Base-by-base conservation (phyloP, 1,140 invertebrate genomes). In the Scaptomyza pallida region DNA sequence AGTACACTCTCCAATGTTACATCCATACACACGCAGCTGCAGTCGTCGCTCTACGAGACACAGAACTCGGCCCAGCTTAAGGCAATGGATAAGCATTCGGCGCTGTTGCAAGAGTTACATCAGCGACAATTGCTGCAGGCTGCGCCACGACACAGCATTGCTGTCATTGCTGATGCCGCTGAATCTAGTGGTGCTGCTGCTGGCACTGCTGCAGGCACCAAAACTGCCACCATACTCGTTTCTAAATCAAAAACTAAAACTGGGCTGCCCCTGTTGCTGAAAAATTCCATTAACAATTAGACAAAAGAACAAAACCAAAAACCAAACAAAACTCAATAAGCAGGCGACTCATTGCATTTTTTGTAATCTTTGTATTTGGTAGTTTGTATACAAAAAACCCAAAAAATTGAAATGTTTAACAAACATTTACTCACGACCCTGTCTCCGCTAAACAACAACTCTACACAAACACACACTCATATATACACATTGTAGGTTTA, bases 201-300 rank as follows among this genome's bases (percentile, higher is more conserved):
- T 17, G 56, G 44, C 26, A 6, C 23, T 26, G 26, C 26, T 30
- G 26, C 26, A 30, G 82, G 83, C 56, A 85, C 78, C 33, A 91
- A 91, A 90, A 91, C 91, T 47, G 91, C 90, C 54, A 91, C 91
- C 15, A 91, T 91, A 77, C 82, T 91, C 61, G 91, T 91, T 62
- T 91, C 91, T 15, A 91, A 91, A 90, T 91, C 91, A 76, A 91
- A 91, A 91, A 91, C 91, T 30, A 91, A 91, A 91, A 91, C 90
- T 60, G 91, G 91, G 74, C 85, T 91, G 78, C 91, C 91, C 63
- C 74, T 91, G 72, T 72, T 91, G 72, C 72, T 91, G 51, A 91
- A 91, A 64, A 91, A 91, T 67, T 91, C 90, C 54, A 91, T 91
- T 74, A 91, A 91, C 72, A 89, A 91, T 79, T 91, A 91, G 76